Conservation (phyloP, 1,140 invertebrate species). For the Pseudomyrmex sp. region DNA sequence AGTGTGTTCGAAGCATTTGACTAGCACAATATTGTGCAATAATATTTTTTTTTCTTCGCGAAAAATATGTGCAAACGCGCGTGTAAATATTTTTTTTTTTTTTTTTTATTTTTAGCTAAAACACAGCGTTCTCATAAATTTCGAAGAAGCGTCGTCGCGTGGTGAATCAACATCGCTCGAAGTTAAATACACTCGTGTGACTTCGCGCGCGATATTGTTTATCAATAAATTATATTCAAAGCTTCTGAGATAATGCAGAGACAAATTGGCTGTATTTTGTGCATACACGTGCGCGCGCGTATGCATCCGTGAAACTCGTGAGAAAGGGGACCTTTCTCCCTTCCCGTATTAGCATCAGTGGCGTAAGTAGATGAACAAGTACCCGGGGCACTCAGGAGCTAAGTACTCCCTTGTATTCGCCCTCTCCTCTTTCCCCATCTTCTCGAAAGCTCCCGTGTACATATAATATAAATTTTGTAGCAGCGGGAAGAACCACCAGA, state of each 20-base stretch:
- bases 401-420: slow-evolving; percentile 11
- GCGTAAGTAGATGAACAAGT: slow-evolving; percentile 40
- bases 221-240: slow-evolving; percentile 24
- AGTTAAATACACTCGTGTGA: no score
- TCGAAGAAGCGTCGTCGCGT: neutral
- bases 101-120: neutral
- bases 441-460: neutral
- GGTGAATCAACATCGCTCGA: neutral
- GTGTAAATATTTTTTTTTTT: neutral
- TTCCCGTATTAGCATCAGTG: slow-evolving; percentile 11
- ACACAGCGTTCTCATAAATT: neutral
- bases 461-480: slow-evolving; percentile 14
- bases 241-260: slow-evolving; percentile 2
- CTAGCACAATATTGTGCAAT: neutral
- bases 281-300: no score
- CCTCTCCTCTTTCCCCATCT: neutral
- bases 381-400: slow-evolving; percentile 10
- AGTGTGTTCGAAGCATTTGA: neutral
- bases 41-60: neutral
- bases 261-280: slow-evolving; percentile 13
- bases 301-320: neutral
- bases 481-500: neutral
- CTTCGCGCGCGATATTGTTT: neutral
- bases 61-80: neutral
- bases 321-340: slow-evolving; percentile 1